Evolutionary conservation across 2,888 invertebrate genomes (phyloP), one percentile per base, ranked within the genome.

Genomic region (Chymomyza procnemis): DNA sequence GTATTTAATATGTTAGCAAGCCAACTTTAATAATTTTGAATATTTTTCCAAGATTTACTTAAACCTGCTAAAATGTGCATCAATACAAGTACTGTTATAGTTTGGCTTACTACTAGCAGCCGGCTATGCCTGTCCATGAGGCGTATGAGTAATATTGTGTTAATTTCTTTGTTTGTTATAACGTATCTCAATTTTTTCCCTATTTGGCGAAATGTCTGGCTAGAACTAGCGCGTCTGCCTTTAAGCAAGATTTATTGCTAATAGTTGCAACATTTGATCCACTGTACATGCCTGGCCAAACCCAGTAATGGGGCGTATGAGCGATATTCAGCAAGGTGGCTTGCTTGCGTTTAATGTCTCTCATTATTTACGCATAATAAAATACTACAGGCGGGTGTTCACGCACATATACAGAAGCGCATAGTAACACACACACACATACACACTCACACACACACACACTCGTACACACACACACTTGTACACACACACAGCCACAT

Each of bases 301-400:
- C 26, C 34, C 48, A 34, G 64, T 62, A 71, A 73, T 73, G 79
- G 73, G 73, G 73, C 79, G 72, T 78, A 76, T 80, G 72, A 74
- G 74, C 72, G 63, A 68, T 78, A 69, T 56, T 56, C 46, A 54
- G 14, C 8, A 54, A 52, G 59, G 66, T 69, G 72, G 67, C 64
- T 68, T 71, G 67, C 63, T 68, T 70, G 71, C 61, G n/a, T 73
- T 71, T 78, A 79, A 81, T 82, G 73, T 72, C 75, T 69, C 70
- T 73, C 74, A 80, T 79, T 80, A 78, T 79, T 79, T 69, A 75
- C 82, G 76, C 80, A 77, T 75, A 69, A 72, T 79, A 78, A 77
- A 77, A 73, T 76, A 67, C 67, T 75, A 67, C 66, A 41, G 30
- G 30, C 61, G 9, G 22, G 46, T 18, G 34, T 19, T 50, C 48